Percentiles rank a stretch among this genome's conserved stretches.
phyloP scores from a whole-genome alignment of 2,797 vertebrate species.

The Amazona finschi region DNA sequence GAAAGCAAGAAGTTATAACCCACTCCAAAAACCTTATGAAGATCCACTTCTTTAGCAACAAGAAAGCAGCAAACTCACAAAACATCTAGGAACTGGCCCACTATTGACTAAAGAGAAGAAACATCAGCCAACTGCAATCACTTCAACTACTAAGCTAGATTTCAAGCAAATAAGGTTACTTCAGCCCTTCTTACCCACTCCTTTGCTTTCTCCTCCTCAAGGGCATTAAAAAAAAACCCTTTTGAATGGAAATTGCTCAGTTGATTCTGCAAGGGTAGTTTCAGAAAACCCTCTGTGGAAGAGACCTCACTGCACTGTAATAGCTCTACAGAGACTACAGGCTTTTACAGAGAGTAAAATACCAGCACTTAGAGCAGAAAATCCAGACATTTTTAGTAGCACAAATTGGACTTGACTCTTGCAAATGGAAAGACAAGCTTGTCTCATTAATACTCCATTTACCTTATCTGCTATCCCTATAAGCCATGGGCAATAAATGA shows the following conservation, averaged over 20 bases:
- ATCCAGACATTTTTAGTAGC: not conserved
- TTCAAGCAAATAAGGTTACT: not conserved
- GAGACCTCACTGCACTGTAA: not conserved
- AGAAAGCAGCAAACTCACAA: not conserved
- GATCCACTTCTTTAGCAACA: not conserved
- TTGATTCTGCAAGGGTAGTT: not conserved
- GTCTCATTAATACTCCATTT: constrained; percentile 18
- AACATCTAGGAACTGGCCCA: not conserved
- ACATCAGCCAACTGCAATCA: not conserved
- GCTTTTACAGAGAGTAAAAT: not conserved
- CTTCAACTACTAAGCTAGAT: not conserved
- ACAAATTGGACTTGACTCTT: not conserved
- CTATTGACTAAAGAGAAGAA: not conserved
- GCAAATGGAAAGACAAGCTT: constrained; percentile 9
- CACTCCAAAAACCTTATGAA: not conserved
- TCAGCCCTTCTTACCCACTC: not conserved
- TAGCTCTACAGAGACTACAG: not conserved
- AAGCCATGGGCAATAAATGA: not conserved
- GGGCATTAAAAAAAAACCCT: not conserved
- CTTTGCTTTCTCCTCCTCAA: not conserved
- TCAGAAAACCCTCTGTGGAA: not conserved
- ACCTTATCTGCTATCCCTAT: not conserved
- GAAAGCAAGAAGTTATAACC: not conserved
- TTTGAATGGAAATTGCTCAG: not conserved
- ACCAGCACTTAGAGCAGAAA: not conserved